Base-by-base conservation (phyloP, 2,888 invertebrate genomes). In the Drosophila differens region DNA sequence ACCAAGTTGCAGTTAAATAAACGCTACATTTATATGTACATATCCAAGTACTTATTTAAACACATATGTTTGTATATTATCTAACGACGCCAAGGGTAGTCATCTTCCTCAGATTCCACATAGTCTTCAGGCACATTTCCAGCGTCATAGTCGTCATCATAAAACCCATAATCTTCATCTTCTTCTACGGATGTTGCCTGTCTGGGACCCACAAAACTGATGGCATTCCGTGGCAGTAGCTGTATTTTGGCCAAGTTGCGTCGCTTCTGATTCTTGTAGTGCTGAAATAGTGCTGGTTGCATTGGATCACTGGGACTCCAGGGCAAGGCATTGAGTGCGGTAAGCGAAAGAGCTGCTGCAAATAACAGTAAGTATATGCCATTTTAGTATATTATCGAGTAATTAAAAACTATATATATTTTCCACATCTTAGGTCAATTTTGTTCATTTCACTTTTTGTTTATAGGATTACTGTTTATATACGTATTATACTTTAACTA, bases 1-100 rank as follows among this genome's bases (percentile, higher is more conserved):
- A 60, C 69, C 76, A 71, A 68, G 74, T 77, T 81, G 79, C 76
- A 71, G 78, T 80, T 78, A 79, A 82, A 79, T 82, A 82, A 87
- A 74, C 61, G 69, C 66, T 51, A 71, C 70, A 73, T 59, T 58
- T 58, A 51, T 54, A 60, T 62, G 32, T 37, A 44, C 54, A 54
- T 60, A 49, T 53, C 22, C 39, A 54, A 51, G 35, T 62, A 57
- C 39, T 35, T 37, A 33, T 53, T 16, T 22, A 22, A 35, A 32
- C 47, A 53, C 35, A 47, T 60, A 30, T 39, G 44, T 54, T 53
- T 32, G 53, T 37, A 59, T 69, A 41, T 32, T 33, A 3, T 44
- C 66, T 41, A 35, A 54, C 58, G 69, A 39, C 66, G 70, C 69
- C 78, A 80, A 14, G 39, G 70, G 62, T 79, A 79, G 30, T 73